Percentiles rank a stretch among this genome's conserved stretches.
These are phyloP conservation scores for Phlogophora meticulosa DNA, from an alignment of 2,888 invertebrate genomes.

Conservation along the genomic window DNA sequence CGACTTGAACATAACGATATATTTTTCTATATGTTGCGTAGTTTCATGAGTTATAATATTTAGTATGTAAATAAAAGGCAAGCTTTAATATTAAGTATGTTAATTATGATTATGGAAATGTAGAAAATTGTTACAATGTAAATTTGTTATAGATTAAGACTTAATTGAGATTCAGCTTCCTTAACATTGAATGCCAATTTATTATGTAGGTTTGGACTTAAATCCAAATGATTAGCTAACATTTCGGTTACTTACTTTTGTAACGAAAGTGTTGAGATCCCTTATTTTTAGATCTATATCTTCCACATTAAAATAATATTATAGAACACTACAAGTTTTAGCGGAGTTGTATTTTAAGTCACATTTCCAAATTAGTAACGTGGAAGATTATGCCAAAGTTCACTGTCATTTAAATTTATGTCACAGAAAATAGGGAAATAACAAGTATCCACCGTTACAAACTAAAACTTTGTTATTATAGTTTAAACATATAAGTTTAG, in stretches of 20 bases:
- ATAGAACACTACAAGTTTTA: slow-evolving; percentile 55
- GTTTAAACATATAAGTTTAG: slow-evolving; percentile 66
- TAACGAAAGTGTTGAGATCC: slow-evolving; percentile 53
- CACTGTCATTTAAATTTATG: slow-evolving; percentile 59
- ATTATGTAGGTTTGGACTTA: slow-evolving; percentile 62
- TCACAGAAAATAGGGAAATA: slow-evolving; percentile 47
- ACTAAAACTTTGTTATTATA: slow-evolving; percentile 60
- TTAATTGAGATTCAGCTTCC: slow-evolving; percentile 81
- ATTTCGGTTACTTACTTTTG: slow-evolving; percentile 51
- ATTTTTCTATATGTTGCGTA: slow-evolving; percentile 66
- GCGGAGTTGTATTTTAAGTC: slow-evolving; percentile 62
- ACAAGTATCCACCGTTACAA: slow-evolving; percentile 62
- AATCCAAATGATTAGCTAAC: slow-evolving; percentile 54
- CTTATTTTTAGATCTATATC: slow-evolving; percentile 60
- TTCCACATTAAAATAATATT: slow-evolving; percentile 59
- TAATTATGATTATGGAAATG: slow-evolving; percentile 77
- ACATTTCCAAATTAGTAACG: slow-evolving; percentile 58
- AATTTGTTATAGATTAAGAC: slow-evolving; percentile 85
- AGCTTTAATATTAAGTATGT: slow-evolving; percentile 88
- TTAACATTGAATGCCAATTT: slow-evolving; percentile 76
- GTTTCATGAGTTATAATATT: slow-evolving; percentile 64
- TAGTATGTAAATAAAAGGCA: slow-evolving; percentile 78
- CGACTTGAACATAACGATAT: slow-evolving; percentile 63
- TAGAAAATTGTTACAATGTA: slow-evolving; percentile 86
- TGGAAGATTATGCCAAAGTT: slow-evolving; percentile 69